Conservation (phyloP, 2,113 vertebrate genomes). For the Colinus virginianus region DNA sequence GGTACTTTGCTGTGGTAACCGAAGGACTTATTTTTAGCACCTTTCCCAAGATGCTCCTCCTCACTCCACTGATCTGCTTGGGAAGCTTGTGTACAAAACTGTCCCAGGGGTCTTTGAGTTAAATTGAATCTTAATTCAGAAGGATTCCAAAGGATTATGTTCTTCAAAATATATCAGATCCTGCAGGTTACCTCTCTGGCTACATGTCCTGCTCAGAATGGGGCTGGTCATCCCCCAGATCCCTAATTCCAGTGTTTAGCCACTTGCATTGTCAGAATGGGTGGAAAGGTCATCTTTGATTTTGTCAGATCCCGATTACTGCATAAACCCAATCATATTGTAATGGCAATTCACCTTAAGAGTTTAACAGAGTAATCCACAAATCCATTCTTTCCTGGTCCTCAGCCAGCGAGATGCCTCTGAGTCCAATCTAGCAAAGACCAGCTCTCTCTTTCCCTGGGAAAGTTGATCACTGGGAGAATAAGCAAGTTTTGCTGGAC, state of each 20-base stretch:
- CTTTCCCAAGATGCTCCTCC: constrained; percentile 63
- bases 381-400: not conserved
- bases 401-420: not conserved
- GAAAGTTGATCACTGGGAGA: not conserved
- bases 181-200: not conserved
- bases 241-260: not conserved
- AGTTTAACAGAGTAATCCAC: not conserved
- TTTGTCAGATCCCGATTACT: not conserved
- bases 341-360: not conserved
- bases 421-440: fast-evolving
- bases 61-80: not conserved
- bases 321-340: not conserved
- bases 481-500: not conserved
- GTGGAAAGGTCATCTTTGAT: not conserved
- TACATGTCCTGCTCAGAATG: fast-evolving
- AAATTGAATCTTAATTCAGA: not conserved
- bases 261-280: not conserved
- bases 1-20: constrained; percentile 74
- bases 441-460: not conserved
- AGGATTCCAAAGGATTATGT: not conserved
- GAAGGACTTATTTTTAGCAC: constrained; percentile 62
- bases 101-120: not conserved
- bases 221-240: not conserved
- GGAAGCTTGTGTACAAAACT: not conserved
- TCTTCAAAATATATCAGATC: not conserved